phyloP scores from a whole-genome alignment of 1,140 invertebrate genomes.

The Phortica variegata region DNA sequence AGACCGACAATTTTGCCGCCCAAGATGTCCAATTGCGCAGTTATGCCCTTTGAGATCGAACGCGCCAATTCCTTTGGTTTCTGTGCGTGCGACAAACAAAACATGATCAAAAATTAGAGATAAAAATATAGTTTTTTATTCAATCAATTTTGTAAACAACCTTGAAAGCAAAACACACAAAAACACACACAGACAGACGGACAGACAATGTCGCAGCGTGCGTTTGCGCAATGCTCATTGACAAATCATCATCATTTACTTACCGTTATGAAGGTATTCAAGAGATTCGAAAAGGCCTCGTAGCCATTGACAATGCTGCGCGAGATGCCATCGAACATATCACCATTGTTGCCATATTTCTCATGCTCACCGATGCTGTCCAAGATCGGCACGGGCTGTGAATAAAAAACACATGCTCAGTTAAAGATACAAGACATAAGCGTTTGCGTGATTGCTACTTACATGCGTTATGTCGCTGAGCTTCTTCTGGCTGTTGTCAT shows the following conservation, averaged over 20 bases:
- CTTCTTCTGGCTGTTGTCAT: slow-evolving; percentile 48
- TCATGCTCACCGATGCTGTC: slow-evolving; percentile 63
- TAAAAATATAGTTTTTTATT: no score
- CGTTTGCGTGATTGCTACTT: slow-evolving; percentile 3
- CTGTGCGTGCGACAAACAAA: slow-evolving; percentile 42
- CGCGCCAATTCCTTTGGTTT: slow-evolving; percentile 58
- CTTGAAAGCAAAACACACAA: slow-evolving; percentile 1
- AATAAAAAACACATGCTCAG: neutral
- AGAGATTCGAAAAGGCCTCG: slow-evolving; percentile 61
- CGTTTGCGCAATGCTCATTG: neutral
- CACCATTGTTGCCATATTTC: slow-evolving; percentile 64
- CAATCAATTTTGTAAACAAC: no score
- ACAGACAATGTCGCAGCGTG: neutral
- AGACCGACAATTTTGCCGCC: slow-evolving; percentile 62
- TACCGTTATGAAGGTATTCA: slow-evolving; percentile 60
- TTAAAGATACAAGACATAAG: neutral
- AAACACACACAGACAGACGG: neutral
- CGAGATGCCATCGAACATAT: slow-evolving; percentile 59
- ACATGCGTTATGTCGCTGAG: slow-evolving; percentile 40
- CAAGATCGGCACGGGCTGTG: slow-evolving; percentile 60
- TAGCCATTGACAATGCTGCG: slow-evolving; percentile 60
- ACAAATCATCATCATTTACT: no score
- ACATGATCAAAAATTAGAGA: no score
- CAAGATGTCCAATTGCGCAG: slow-evolving; percentile 60
- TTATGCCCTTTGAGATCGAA: slow-evolving; percentile 59